These are phyloP conservation scores for Semaprochilodus insignis DNA, from an alignment of 2,797 vertebrate species.

Conservation along the genomic window DNA sequence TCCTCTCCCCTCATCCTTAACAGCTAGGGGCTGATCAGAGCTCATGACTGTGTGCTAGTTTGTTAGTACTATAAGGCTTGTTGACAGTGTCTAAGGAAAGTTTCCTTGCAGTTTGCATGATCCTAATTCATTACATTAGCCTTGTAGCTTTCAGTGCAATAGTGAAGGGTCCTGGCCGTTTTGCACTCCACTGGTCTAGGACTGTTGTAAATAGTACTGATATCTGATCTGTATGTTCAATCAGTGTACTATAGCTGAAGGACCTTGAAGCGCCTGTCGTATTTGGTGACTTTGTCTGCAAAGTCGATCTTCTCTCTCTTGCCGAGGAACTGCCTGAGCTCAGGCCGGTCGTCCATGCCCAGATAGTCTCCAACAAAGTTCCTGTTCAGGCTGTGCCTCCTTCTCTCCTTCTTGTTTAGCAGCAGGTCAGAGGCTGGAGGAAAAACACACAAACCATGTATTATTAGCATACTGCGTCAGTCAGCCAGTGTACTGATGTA, in stretches of 20 bases:
- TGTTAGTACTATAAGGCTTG: too few species aligned
- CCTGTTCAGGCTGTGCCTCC: constrained; percentile 95
- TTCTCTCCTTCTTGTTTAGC: constrained; percentile 93
- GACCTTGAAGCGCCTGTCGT: constrained; percentile 95
- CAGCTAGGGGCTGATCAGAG: too few species aligned
- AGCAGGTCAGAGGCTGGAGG: constrained; percentile 91
- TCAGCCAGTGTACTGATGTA: too few species aligned
- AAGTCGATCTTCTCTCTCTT: constrained; percentile 98
- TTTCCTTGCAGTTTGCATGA: too few species aligned
- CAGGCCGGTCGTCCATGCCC: constrained; percentile 94
- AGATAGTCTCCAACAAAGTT: constrained; percentile 98
- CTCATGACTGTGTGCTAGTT: too few species aligned
- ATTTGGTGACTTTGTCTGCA: constrained; percentile 94
- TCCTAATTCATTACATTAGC: too few species aligned
- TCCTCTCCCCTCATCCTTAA: too few species aligned
- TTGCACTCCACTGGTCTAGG: too few species aligned
- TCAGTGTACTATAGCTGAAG: neutral
- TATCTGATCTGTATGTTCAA: neutral
- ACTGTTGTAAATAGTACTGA: neutral
- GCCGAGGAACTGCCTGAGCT: constrained; percentile 93
- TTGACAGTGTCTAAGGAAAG: too few species aligned
- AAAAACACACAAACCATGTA: constrained; percentile 19
- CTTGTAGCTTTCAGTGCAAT: too few species aligned
- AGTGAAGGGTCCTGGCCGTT: too few species aligned
- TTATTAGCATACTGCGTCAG: neutral